These are phyloP conservation scores for Paragorgia papillata DNA, from an alignment of 92 coral and sea anemone species.

Conservation along the genomic window DNA sequence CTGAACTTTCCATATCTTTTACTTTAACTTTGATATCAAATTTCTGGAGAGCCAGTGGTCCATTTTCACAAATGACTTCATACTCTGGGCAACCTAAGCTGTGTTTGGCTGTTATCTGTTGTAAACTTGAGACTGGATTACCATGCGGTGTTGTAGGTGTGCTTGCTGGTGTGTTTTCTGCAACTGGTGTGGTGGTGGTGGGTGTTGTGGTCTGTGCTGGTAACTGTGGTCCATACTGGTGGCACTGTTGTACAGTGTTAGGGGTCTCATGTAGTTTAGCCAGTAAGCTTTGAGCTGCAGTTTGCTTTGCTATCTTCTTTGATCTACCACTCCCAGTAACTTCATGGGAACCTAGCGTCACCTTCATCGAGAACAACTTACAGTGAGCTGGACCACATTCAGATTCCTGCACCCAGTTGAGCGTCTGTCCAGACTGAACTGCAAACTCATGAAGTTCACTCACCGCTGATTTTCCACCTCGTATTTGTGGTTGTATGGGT, in stretches of 20 bases:
- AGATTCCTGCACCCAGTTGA: constrained; percentile 31
- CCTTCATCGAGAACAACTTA: constrained; percentile 37
- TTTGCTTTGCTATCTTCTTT: constrained; percentile 36
- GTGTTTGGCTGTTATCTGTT: constrained; percentile 14
- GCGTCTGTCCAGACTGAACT: constrained; percentile 1
- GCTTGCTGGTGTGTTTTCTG: not conserved
- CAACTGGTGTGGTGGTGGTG: not conserved
- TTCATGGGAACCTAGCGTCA: constrained; percentile 32
- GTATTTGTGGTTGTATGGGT: constrained; percentile 4
- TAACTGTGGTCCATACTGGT: constrained; percentile 26
- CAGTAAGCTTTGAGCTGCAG: constrained; percentile 19
- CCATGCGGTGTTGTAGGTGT: not conserved
- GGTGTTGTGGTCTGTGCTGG: not conserved
- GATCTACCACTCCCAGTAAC: constrained; percentile 37
- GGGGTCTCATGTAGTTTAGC: not conserved
- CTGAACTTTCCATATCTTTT: constrained; percentile 23
- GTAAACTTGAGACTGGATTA: constrained; percentile 12
- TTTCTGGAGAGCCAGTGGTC: constrained; percentile 22
- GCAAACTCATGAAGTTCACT: constrained; percentile 24
- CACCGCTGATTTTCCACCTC: constrained; percentile 14
- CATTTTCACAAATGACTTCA: constrained; percentile 14
- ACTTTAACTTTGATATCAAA: constrained; percentile 39
- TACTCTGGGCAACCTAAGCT: constrained; percentile 25
- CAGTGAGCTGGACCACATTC: constrained; percentile 38
- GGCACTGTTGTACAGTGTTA: not conserved